Evolutionary conservation across 2,888 invertebrate genomes (phyloP).

Genomic region (Agonopterix alstromeriana): DNA sequence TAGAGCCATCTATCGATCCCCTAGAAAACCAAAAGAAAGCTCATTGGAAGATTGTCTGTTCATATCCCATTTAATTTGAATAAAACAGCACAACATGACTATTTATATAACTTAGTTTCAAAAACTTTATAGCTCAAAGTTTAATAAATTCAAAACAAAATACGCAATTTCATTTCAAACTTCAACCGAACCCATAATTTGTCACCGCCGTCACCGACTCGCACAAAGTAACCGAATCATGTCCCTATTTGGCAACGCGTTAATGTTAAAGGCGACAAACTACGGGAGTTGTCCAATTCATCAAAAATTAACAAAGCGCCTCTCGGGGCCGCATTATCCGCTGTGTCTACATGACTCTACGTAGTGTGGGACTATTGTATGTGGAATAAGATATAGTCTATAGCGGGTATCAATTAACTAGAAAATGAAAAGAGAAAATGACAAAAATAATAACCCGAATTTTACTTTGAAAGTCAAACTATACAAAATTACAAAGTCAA

Average conservation of each 20-base stretch:
- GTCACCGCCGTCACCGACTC: background rate
- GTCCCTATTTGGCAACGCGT: constrained; percentile 9
- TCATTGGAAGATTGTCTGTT: too few species aligned
- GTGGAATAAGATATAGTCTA: background rate
- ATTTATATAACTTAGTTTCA: too few species aligned
- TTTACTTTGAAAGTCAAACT: too few species aligned
- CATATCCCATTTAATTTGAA: too few species aligned
- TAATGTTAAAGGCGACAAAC: constrained; percentile 35
- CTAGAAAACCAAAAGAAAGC: too few species aligned
- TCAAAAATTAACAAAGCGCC: constrained; percentile 42
- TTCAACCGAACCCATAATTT: background rate
- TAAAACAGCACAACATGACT: too few species aligned
- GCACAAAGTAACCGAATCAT: background rate
- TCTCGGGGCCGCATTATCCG: constrained; percentile 21
- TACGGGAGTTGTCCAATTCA: constrained; percentile 35
- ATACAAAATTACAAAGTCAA: too few species aligned
- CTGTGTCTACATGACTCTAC: constrained; percentile 20
- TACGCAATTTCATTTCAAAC: too few species aligned
- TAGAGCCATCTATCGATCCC: too few species aligned
- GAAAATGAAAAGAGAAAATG: too few species aligned
- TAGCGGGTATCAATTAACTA: constrained; percentile 1
- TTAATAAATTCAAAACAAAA: too few species aligned
- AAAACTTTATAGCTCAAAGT: too few species aligned
- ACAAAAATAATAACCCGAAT: constrained; percentile 2
- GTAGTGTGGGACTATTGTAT: constrained; percentile 1